Evolutionary conservation across 2,113 vertebrate species (phyloP).

Genomic region (Gymnocephalus cernua): DNA sequence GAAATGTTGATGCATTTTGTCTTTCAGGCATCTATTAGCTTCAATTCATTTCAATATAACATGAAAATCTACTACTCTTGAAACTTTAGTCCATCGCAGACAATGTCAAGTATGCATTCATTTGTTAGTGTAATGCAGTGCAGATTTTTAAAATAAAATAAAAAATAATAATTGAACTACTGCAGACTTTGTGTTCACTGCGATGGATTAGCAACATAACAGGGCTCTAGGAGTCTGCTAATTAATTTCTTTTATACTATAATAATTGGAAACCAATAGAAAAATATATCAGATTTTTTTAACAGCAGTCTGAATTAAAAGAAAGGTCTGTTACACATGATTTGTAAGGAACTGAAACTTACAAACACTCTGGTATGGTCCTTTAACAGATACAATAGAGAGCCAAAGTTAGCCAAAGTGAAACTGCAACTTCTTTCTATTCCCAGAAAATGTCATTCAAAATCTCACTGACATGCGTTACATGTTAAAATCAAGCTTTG

Average conservation of each 20-base stretch:
- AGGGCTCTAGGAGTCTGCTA: background rate
- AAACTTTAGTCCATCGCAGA: background rate
- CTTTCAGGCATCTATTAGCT: background rate
- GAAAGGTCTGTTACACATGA: background rate
- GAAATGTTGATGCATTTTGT: background rate
- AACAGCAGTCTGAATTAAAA: background rate
- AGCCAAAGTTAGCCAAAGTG: background rate
- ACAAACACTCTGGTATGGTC: slow-evolving; percentile 18
- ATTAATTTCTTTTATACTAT: background rate
- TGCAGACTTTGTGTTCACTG: background rate
- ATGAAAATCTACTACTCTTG: background rate
- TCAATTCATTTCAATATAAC: slow-evolving; percentile 2
- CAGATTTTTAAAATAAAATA: background rate
- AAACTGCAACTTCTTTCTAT: background rate
- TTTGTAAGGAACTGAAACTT: background rate
- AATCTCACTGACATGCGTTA: background rate
- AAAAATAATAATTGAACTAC: background rate
- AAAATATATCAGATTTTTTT: background rate
- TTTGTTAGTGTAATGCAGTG: background rate
- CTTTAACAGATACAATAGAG: background rate
- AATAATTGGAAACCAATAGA: slow-evolving; percentile 1
- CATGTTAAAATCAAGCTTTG: background rate
- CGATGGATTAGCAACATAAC: no score
- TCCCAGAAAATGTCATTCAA: background rate
- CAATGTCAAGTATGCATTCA: background rate